phyloP scores from a whole-genome alignment of 1,140 invertebrate genomes.

The Cyrtorhinus lividipennis region DNA sequence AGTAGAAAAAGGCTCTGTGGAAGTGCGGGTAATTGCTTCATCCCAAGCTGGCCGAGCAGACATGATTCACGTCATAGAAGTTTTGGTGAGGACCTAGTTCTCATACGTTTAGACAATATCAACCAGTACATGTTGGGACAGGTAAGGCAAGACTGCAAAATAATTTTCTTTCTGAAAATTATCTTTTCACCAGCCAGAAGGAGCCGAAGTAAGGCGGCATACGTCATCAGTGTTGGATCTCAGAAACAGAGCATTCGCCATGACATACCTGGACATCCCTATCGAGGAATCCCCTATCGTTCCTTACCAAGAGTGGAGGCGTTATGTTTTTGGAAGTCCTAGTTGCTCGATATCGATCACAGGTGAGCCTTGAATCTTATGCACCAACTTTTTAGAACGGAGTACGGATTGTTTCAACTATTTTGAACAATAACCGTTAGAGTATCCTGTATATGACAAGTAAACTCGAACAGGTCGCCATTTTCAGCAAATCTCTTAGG shows the following conservation, averaged over 20 bases:
- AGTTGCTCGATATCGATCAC: constrained; percentile 33
- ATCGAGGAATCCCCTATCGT: constrained; percentile 42
- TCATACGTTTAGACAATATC: no score
- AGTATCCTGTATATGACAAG: not conserved
- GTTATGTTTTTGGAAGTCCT: constrained; percentile 39
- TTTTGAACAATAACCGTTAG: not conserved
- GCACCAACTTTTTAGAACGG: not conserved
- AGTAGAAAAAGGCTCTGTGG: constrained; percentile 34
- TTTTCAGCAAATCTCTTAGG: constrained; percentile 43
- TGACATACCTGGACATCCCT: constrained; percentile 41
- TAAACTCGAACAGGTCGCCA: no score
- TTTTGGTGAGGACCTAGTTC: constrained; percentile 29
- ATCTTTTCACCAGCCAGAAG: constrained; percentile 34
- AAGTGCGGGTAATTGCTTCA: constrained; percentile 36
- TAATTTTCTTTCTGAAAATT: no score
- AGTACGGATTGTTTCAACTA: not conserved
- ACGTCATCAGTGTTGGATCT: constrained; percentile 43
- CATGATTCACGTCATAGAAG: constrained; percentile 31
- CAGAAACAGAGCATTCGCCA: constrained; percentile 37
- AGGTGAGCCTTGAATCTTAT: constrained; percentile 25
- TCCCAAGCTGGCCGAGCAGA: constrained; percentile 37
- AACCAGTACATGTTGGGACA: no score
- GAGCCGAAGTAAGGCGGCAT: constrained; percentile 40
- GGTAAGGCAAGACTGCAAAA: no score
- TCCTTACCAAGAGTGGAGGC: constrained; percentile 37